Evolutionary conservation across 2,113 vertebrate species (phyloP), one percentile per base, ranked within the genome.

Genomic region (Ctenomys sociabilis): DNA sequence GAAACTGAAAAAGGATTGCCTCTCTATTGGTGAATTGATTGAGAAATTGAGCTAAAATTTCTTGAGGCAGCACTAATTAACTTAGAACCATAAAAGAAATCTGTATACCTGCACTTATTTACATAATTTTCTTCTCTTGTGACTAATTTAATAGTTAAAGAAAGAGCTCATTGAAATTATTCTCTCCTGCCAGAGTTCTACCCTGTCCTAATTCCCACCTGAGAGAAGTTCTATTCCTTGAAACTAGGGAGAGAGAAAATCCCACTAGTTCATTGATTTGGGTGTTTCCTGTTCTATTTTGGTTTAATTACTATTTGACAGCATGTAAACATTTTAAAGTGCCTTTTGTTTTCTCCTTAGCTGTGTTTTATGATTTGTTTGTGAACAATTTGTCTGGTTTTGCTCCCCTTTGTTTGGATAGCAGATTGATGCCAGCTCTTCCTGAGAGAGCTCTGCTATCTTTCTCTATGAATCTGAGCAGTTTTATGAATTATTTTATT

Each of bases 131-230:
- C 66, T 90, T 82, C 59, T 80, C 57, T 73, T 85, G 17, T 13
- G 12, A 92, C 92, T 90, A 83, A 61, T 84, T 91, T 88, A 91
- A 85, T 82, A 75, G 75, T n/a, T 52, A 43, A 95, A 54, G 85
- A 43, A 87, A 72, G 61, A 93, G 81, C 83, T 89, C 63, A 81
- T 11, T 87, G 54, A 54, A 72, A 57, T n/a, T 45, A 61, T 37
- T 63, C 57, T 92, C 66, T 87, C n/a, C 35, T 77, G 37, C 73
- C 83, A 86, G 37, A 82, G 84, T 93, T 88, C 68, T 28, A 24
- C 30, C 14, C n/a, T 43, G 17, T 63, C 7, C 52, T 28, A 72
- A 40, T 59, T 86, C 80, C 21, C 1, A 35, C 63, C 70, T 85
- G 19, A 80, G 45, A 86, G 45, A 93, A 93, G 10, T 87, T 84